Conservation (phyloP, 2,888 invertebrate species). For the Chalcis sispes region DNA sequence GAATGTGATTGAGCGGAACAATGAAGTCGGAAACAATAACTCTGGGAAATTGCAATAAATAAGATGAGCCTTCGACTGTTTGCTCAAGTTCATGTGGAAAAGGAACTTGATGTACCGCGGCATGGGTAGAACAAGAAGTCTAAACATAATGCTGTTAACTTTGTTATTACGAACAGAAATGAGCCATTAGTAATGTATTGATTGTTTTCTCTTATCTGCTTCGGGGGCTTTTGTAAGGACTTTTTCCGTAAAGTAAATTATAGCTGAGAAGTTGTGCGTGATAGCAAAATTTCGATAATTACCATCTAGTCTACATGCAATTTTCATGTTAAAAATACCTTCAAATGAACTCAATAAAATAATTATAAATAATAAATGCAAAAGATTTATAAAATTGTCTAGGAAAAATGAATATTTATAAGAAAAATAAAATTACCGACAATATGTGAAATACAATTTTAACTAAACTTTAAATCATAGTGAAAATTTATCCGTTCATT, state of each 20-base stretch:
- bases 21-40: too few relatives aligned
- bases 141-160: not conserved
- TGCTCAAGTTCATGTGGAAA: not conserved
- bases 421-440: not conserved
- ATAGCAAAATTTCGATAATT: not conserved
- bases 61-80: not conserved
- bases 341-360: not conserved
- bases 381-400: not conserved
- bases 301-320: not conserved
- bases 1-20: too few relatives aligned
- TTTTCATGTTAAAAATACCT: not conserved
- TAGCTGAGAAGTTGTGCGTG: not conserved
- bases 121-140: not conserved
- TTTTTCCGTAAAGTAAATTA: not conserved
- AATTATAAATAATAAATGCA: constrained; percentile 5
- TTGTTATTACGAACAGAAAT: constrained; percentile 6
- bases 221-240: not conserved
- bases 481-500: too few relatives aligned
- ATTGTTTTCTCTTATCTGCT: constrained; percentile 16
- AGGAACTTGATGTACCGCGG: not conserved
- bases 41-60: too few relatives aligned
- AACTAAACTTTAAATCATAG: too few relatives aligned
- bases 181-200: constrained; percentile 12
- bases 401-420: not conserved
- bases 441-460: too few relatives aligned